Conservation (phyloP, 2,888 invertebrate species). For the Cheilosia vulpina region DNA sequence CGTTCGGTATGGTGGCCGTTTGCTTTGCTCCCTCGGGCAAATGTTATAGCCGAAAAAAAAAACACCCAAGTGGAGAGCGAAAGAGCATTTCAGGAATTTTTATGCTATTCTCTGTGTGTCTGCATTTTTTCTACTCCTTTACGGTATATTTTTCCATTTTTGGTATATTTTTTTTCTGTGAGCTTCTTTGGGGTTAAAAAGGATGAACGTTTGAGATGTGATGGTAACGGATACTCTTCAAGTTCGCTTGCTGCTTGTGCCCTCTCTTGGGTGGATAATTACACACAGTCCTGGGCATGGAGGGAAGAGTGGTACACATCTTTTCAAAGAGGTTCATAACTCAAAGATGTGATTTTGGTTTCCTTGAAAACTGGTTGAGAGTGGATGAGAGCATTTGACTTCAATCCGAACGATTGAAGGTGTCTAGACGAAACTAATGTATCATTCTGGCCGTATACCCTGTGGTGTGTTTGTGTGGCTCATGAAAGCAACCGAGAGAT, state of each 20-base stretch:
- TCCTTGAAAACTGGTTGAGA: conserved; percentile 53
- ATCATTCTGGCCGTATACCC: conserved; percentile 22
- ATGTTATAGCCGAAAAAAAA: conserved; percentile 45
- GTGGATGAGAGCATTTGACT: conserved; percentile 51
- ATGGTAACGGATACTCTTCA: conserved; percentile 29
- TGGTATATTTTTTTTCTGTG: background rate
- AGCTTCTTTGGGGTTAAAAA: conserved; percentile 25
- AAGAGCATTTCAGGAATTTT: conserved; percentile 68
- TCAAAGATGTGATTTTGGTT: conserved; percentile 69
- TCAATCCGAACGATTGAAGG: conserved; percentile 58
- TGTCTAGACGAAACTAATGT: conserved; percentile 68
- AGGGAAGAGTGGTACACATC: background rate
- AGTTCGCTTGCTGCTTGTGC: conserved; percentile 10
- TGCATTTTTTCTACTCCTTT: conserved; percentile 70
- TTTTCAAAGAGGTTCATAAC: conserved; percentile 59
- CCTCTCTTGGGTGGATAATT: conserved; percentile 57
- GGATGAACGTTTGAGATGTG: conserved; percentile 49
- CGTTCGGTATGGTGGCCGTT: conserved; percentile 40
- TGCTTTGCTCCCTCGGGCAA: conserved; percentile 54
- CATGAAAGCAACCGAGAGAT: conserved; percentile 1
- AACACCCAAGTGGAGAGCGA: conserved; percentile 9
- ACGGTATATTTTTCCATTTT: conserved; percentile 1
- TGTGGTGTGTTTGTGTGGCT: background rate
- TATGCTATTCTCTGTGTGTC: conserved; percentile 70
- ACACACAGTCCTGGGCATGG: conserved; percentile 33